Base-by-base conservation (phyloP, 2,888 invertebrate species). In the Serripes groenlandicus region DNA sequence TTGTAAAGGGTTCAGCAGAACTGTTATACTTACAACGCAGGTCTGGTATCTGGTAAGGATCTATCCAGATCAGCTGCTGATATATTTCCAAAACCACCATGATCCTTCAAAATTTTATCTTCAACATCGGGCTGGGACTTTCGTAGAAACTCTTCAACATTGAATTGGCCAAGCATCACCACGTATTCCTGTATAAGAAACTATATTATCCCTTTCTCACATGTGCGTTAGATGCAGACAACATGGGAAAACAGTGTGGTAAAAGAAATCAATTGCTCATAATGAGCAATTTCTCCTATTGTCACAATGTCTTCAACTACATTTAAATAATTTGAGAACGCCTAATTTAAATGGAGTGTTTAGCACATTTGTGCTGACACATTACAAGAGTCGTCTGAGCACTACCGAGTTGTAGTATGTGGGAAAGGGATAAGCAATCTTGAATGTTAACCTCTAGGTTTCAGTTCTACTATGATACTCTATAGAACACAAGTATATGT, bases 121-220 rank as follows among this genome's bases (percentile, higher is more conserved):
- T 80, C 35, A 26, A 72, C 34, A 69, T 73, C 75, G 21, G 81
- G 83, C 35, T 68, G 71, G 28, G 26, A 35, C n/a, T 64, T 60
- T 35, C 42, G 23, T 9, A 86, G 56, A 74, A 78, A 86, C 2
- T 73, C 58, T 7, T 83, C 72, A 18, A 75, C 42, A 28, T 58
- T 68, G 49, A 86, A 86, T 34, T 77, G 54, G 7, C 81, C 86
- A 23, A 86, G 62, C 49, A 73, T 74, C 7, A 83, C 80, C 21
- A 86, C 64, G 75, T 78, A 83, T 30, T 86, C 86, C 86, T 86
- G 42, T 0, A 70, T 73, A 35, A 35, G 18, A 64, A 66, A 37
- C 21, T 35, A 62, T 5, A 49, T 49, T 49, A 2, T 21, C 49
- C 49, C 49, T 49, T 5, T 3, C 15, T 5, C 2, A 3, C 49